Base-by-base conservation (phyloP, 30 jellyfish, hydroid and myxozoan species). In the Aurelia sp. region DNA sequence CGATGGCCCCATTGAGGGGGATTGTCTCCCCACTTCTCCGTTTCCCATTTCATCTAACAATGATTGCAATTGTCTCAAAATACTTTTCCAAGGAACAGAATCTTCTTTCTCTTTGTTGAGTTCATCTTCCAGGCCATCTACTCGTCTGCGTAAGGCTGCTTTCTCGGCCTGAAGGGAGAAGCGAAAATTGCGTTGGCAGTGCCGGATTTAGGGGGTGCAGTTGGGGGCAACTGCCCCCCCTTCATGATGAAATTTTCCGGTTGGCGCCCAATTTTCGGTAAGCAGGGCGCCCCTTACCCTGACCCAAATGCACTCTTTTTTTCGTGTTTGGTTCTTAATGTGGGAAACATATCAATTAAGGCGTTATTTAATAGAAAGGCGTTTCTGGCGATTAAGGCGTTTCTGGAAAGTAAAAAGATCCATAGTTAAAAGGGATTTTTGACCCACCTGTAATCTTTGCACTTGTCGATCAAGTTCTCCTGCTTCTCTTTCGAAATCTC, bases 401-500 rank as follows among this genome's bases (percentile, higher is more conserved):
- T n/a, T 37, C 50, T 1, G 50, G 50, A 37, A 37, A 37, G 7
- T 37, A 37, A 37, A 37, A 37, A 37, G 50, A 10, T 37, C 7
- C 9, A 3, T 7, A 37, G 50, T 10, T 37, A 37, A 37, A 37
- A 37, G 50, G 4, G 3, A 10, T 37, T 2, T 44, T 44, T 3
- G 55, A 27, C 76, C 12, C 2, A 85, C 94, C 94, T 85, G 81
- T 74, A 85, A 76, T 62, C 70, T 58, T 3, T 52, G 75, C 59
- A 85, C 72, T 51, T 85, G 94, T 33, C 51, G 35, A 48, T 58
- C 88, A 22, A 85, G 81, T 66, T 85, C 94, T 60, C 48, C 27
- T 47, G 94, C 94, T 59, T 85, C 94, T 50, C 76, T 85, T 74
- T 44, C 81, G 13, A 31, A 17, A 65, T 85, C 94, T 11, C 94